Evolutionary conservation across 2,113 vertebrate genomes (phyloP).

Genomic region (Rattus rattus): DNA sequence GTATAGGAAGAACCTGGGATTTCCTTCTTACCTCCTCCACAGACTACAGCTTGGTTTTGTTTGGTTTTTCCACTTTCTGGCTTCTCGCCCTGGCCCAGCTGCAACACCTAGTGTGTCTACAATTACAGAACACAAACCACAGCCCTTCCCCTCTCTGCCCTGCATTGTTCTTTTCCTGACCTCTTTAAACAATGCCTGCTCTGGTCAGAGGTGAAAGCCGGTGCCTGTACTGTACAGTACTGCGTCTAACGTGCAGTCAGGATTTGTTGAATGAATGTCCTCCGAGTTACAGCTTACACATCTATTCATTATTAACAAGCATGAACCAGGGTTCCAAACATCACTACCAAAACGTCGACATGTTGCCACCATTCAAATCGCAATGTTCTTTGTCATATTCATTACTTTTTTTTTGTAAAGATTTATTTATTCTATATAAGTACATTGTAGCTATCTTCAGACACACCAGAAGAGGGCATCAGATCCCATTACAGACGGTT

Average conservation of each 20-base stretch:
- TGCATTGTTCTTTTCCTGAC: not conserved
- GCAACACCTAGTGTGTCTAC: not conserved
- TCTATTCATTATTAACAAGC: constrained; percentile 11
- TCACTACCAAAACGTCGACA: not conserved
- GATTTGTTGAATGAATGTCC: not conserved
- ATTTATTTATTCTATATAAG: too few relatives aligned
- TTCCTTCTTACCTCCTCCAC: not conserved
- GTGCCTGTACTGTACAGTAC: not conserved
- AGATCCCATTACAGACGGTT: too few relatives aligned
- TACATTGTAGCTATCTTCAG: too few relatives aligned
- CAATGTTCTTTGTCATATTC: not conserved
- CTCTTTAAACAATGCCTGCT: not conserved
- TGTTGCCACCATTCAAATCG: not conserved
- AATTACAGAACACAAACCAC: not conserved
- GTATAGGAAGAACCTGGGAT: constrained; percentile 52
- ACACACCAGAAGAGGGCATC: too few relatives aligned
- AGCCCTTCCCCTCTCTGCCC: not conserved
- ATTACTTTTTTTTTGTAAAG: too few relatives aligned
- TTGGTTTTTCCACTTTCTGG: not conserved
- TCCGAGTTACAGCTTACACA: not conserved
- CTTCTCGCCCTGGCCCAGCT: not conserved
- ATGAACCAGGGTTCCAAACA: not conserved
- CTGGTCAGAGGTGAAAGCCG: not conserved
- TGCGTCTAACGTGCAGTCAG: not conserved
- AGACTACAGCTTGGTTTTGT: not conserved